Evolutionary conservation across 2,113 vertebrate species (phyloP).

Genomic region (Elaphurus davidianus): DNA sequence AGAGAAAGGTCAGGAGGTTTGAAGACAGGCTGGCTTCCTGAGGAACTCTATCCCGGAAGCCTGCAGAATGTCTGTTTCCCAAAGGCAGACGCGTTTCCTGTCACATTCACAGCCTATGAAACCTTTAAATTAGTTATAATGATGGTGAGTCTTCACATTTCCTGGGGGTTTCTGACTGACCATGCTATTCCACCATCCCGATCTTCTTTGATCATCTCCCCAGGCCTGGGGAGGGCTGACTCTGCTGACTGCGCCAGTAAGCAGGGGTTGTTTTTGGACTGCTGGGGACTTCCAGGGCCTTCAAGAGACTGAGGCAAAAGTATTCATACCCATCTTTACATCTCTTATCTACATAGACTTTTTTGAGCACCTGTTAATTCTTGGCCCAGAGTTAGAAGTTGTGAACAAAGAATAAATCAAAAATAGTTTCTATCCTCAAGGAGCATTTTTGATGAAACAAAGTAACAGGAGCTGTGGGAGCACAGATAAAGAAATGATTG

Average conservation of each 20-base stretch:
- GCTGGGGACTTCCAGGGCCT: rapidly evolving
- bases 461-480: neutral
- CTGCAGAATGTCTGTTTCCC: neutral
- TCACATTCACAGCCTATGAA: neutral
- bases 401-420: neutral
- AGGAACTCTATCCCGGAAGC: neutral
- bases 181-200: rapidly evolving
- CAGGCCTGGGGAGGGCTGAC: neutral
- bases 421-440: neutral
- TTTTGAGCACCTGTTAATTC: neutral
- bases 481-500: neutral
- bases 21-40: neutral
- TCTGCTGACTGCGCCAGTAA: rapidly evolving
- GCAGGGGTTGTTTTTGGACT: neutral
- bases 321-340: neutral
- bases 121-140: neutral
- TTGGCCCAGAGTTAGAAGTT: neutral
- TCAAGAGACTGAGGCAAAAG: neutral
- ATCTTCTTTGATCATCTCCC: neutral
- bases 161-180: neutral
- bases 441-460: neutral
- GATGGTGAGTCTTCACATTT: neutral
- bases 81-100: neutral
- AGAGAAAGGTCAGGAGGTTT: neutral
- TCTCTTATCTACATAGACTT: neutral